These are phyloP conservation scores for Phania funesta DNA, from an alignment of 2,888 invertebrate species.

Conservation along the genomic window DNA sequence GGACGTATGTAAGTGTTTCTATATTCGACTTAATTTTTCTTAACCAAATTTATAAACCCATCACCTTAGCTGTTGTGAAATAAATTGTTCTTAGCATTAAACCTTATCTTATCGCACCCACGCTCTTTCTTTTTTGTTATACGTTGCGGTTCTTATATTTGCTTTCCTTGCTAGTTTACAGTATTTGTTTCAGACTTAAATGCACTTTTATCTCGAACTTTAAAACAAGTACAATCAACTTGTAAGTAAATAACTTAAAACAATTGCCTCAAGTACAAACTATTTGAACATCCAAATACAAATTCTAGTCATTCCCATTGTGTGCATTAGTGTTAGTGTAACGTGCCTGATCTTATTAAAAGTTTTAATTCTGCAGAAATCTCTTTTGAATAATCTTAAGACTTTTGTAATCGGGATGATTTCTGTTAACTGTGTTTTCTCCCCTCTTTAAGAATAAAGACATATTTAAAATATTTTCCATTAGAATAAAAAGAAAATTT, in stretches of 20 bases:
- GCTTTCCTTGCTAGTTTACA: constrained; percentile 22
- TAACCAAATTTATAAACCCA: no score
- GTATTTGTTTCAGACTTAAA: constrained; percentile 24
- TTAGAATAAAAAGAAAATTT: neutral
- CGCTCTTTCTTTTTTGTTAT: constrained; percentile 29
- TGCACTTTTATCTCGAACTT: constrained; percentile 23
- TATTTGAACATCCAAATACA: constrained; percentile 1
- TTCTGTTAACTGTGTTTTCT: constrained; percentile 34
- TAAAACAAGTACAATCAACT: constrained; percentile 47
- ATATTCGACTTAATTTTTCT: no score
- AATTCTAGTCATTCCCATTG: constrained; percentile 20
- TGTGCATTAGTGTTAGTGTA: neutral
- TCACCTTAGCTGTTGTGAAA: neutral
- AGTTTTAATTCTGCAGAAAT: constrained; percentile 44
- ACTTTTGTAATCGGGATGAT: constrained; percentile 38
- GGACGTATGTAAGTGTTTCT: no score
- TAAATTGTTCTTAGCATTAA: constrained; percentile 13
- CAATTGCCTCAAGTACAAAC: constrained; percentile 19
- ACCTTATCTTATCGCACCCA: constrained; percentile 62
- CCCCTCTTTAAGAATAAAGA: constrained; percentile 20
- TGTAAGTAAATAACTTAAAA: constrained; percentile 26
- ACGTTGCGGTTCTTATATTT: constrained; percentile 2
- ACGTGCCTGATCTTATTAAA: neutral
- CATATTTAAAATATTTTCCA: constrained; percentile 50
- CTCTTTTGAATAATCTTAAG: constrained; percentile 45